Evolutionary conservation across 2,888 invertebrate genomes (phyloP).

Genomic region (Theodoxus fluviatilis): DNA sequence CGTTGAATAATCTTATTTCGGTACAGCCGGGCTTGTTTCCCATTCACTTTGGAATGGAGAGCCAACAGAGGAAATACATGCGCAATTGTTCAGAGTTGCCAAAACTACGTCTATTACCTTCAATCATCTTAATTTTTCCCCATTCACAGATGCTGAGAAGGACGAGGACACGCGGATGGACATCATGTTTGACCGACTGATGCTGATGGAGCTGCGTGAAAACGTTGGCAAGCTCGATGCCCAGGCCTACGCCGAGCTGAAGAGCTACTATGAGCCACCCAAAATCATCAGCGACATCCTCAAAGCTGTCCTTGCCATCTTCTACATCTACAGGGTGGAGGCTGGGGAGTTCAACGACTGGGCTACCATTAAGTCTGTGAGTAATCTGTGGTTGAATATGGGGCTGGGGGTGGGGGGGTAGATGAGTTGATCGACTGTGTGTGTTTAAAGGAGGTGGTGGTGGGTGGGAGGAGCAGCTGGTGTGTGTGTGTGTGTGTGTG

Average conservation of each 20-base stretch:
- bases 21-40: no score
- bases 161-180: conserved; percentile 58
- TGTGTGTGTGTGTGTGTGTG: not conserved
- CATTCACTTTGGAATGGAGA: no score
- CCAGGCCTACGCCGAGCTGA: conserved; percentile 61
- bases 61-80: no score
- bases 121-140: no score
- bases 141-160: conserved; percentile 57
- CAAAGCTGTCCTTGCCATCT: conserved; percentile 58
- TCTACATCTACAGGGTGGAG: conserved; percentile 53
- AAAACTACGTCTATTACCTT: no score
- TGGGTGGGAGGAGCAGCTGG: no score
- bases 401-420: no score
- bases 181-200: conserved; percentile 64
- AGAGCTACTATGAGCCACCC: conserved; percentile 61
- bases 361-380: conserved; percentile 57
- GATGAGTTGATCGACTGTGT: not conserved
- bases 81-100: no score
- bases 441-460: no score
- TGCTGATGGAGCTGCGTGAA: conserved; percentile 63
- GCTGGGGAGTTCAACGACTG: conserved; percentile 59
- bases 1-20: no score
- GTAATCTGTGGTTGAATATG: no score
- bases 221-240: conserved; percentile 59
- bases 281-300: conserved; percentile 57